phyloP scores from a whole-genome alignment of 2,797 vertebrate genomes.

The Coregonus ussuriensis region DNA sequence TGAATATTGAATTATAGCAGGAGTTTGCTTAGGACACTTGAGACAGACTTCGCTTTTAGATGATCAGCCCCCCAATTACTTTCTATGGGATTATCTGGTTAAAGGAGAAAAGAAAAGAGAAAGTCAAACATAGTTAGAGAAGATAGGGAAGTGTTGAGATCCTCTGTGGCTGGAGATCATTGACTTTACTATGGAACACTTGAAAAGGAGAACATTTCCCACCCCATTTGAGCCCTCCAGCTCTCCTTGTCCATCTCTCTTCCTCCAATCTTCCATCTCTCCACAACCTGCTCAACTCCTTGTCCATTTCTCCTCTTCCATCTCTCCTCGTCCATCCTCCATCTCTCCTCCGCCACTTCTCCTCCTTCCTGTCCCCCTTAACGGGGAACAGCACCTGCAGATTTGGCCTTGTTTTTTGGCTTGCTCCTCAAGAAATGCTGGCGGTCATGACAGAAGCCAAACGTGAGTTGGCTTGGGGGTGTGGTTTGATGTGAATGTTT shows the following conservation, averaged over 20 bases:
- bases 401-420: too few relatives aligned
- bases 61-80: neutral
- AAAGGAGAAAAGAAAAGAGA: neutral
- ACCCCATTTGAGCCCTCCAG: neutral
- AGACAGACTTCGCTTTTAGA: neutral
- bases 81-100: neutral
- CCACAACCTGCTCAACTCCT: neutral
- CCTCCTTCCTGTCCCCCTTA: constrained; percentile 40
- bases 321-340: neutral
- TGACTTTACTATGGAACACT: neutral
- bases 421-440: too few relatives aligned
- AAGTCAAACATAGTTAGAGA: neutral
- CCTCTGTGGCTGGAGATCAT: neutral
- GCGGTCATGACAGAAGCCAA: too few relatives aligned
- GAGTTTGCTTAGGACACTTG: neutral
- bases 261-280: neutral
- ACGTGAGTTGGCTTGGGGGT: too few relatives aligned
- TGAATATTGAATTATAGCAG: neutral
- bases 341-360: neutral
- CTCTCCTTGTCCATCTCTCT: neutral
- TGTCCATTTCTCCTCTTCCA: neutral
- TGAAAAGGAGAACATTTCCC: neutral
- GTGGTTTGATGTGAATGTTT: too few relatives aligned
- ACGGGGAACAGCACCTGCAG: too few relatives aligned
- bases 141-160: neutral